Base-by-base conservation (phyloP, 2,113 vertebrate genomes). In the Vidua chalybeata region DNA sequence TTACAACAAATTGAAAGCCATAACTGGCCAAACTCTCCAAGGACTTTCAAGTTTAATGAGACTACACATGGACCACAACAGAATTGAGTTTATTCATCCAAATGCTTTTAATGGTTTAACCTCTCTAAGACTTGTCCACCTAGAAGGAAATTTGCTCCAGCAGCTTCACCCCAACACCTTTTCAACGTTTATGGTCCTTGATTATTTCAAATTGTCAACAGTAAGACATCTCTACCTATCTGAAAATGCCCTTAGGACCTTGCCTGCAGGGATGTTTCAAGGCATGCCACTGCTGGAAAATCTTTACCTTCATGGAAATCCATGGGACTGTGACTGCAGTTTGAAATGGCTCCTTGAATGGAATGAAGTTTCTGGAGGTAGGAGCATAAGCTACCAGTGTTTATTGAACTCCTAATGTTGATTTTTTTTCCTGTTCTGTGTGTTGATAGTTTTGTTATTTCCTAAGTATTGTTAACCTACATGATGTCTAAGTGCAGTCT, bases 11-110 rank as follows among this genome's bases (percentile, higher is more conserved):
- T 90, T 99, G 58, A 97, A 96, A 15, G 96, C 97, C 67, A 82
- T 99, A 83, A 98, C 94, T 59, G 89, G 96, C 5, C 93, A 93
- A 19, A 98, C 98, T 3, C 97, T 99, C 16, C 97, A 92, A 63
- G 99, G 99, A 8, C 98, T 99, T 56, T 97, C 97, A 83, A 96
- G 92, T 28, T 58, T 99, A 87, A 92, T 98, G 85, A 93, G 99
- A 66, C 92, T 99, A 39, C 99, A 99, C 86, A 39, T 99, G 87
- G 99, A 99, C 94, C 99, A 99, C 97, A 99, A 99, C 97, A 96
- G 63, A 59, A 97, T 99, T 54, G 99, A 99, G 87, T 98, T 98
- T 86, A 98, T 99, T 92, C 98, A 99, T 87, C 99, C 99, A 1
- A 98, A 98, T 11, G 97, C 99, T 52, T 99, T 99, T 96, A 97